Percentiles rank a stretch among this genome's conserved stretches.
Conservation (phyloP, 2,888 invertebrate genomes). For the Cremastinae sp. region DNA sequence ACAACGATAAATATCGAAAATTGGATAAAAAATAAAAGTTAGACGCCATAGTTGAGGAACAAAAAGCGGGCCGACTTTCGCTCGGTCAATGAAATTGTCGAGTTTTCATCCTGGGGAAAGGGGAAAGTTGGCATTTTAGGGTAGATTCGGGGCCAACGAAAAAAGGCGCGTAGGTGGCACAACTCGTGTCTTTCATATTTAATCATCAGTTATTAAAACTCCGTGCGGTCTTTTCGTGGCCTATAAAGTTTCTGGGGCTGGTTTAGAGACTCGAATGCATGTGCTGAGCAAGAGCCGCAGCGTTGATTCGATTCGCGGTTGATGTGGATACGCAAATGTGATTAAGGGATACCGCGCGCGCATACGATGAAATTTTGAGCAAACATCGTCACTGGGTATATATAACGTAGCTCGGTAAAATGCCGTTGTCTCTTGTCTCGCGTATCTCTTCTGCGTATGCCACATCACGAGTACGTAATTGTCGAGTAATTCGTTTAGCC, state of each 20-base stretch:
- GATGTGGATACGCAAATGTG: conserved; percentile 40
- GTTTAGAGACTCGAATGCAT: conserved; percentile 4
- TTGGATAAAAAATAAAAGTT: too few relatives aligned
- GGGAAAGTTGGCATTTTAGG: too few relatives aligned
- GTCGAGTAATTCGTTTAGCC: conserved; percentile 71
- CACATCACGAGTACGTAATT: background rate
- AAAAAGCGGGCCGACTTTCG: too few relatives aligned
- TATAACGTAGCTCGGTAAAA: conserved; percentile 26
- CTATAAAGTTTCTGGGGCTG: conserved; percentile 20
- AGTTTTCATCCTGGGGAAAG: too few relatives aligned
- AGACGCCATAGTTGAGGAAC: too few relatives aligned
- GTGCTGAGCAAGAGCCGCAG: too few relatives aligned
- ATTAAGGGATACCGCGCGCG: conserved; percentile 29
- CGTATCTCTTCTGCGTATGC: background rate
- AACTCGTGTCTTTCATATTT: too few relatives aligned
- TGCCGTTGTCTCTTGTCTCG: conserved; percentile 26
- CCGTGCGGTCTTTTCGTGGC: background rate
- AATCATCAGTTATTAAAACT: too few relatives aligned
- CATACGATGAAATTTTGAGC: conserved; percentile 36
- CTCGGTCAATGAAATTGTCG: too few relatives aligned
- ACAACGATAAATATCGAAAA: too few relatives aligned
- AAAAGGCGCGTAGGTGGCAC: conserved; percentile 14
- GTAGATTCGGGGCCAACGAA: too few relatives aligned
- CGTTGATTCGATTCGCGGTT: background rate
- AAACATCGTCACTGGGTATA: background rate